Conservation (phyloP, 2,888 invertebrate genomes). For the Aradus depressus region DNA sequence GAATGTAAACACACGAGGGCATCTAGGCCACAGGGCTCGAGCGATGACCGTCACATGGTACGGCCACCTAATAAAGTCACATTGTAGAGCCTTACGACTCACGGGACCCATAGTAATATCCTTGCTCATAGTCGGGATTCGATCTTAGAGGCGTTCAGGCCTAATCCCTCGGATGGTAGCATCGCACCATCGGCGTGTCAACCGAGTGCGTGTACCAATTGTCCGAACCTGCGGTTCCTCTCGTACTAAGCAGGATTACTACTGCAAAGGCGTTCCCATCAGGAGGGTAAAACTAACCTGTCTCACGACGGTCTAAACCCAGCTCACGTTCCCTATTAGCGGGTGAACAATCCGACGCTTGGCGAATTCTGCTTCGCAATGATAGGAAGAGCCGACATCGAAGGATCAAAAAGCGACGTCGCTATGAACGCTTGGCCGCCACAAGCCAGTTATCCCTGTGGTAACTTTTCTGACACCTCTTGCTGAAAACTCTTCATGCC, state of each 20-base stretch:
- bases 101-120: conserved; percentile 25
- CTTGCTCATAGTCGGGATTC: conserved; percentile 49
- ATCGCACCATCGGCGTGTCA: conserved; percentile 52
- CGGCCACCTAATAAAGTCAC: neutral
- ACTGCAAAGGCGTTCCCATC: conserved; percentile 46
- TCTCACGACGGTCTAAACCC: conserved; percentile 54
- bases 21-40: neutral
- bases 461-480: conserved; percentile 62
- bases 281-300: conserved; percentile 52
- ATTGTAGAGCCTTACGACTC: neutral
- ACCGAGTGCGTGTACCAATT: conserved; percentile 50
- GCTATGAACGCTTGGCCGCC: conserved; percentile 53
- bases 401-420: conserved; percentile 53
- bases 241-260: conserved; percentile 42
- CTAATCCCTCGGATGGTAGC: conserved; percentile 55
- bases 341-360: conserved; percentile 63
- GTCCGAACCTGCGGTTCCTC: conserved; percentile 50
- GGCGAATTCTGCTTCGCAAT: conserved; percentile 52
- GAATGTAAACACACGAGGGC: neutral
- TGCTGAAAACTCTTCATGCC: conserved; percentile 43
- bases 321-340: conserved; percentile 33
- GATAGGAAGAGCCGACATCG: conserved; percentile 31
- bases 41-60: neutral
- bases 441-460: conserved; percentile 58
- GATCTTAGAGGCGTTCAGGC: conserved; percentile 49